Percentiles rank a stretch among this genome's conserved stretches.
Evolutionary conservation across 1,140 invertebrate species (phyloP).

Genomic region (Tyrophagus putrescentiae): DNA sequence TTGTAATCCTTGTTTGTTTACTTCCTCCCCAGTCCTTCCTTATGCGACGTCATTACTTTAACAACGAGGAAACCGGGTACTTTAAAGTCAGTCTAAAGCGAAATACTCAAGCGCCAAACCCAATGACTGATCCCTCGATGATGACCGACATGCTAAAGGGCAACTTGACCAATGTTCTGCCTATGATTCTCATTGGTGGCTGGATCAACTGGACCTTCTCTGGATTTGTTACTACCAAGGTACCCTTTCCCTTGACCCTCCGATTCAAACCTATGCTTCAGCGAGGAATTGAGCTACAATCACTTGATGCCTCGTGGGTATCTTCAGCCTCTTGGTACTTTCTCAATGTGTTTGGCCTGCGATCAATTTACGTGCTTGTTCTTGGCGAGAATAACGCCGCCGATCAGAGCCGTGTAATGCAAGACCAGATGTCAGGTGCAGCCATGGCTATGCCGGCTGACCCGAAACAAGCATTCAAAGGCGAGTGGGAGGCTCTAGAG

Average conservation of each 20-base stretch:
- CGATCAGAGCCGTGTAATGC: slow-evolving; percentile 87
- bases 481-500: slow-evolving; percentile 97
- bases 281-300: slow-evolving; percentile 82
- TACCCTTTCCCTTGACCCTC: slow-evolving; percentile 92
- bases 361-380: slow-evolving; percentile 93
- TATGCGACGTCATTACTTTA: slow-evolving; percentile 86
- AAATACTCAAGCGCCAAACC: slow-evolving; percentile 55
- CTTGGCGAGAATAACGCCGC: slow-evolving; percentile 62
- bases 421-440: slow-evolving; percentile 93
- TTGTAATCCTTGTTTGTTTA: neutral
- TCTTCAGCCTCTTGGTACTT: slow-evolving; percentile 99
- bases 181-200: slow-evolving; percentile 95
- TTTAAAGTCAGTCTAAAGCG: slow-evolving; percentile 77
- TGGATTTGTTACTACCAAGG: slow-evolving; percentile 97
- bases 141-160: slow-evolving; percentile 99
- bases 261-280: slow-evolving; percentile 99
- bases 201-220: slow-evolving; percentile 99
- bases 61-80: slow-evolving; percentile 80
- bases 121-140: slow-evolving; percentile 92
- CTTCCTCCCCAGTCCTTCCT: slow-evolving; percentile 56
- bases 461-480: slow-evolving; percentile 95
- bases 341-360: slow-evolving; percentile 93
- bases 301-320: slow-evolving; percentile 96
- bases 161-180: slow-evolving; percentile 92
- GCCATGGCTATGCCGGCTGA: slow-evolving; percentile 93